Evolutionary conservation across 2,888 invertebrate genomes (phyloP).

Genomic region (Drosophila subquinaria): DNA sequence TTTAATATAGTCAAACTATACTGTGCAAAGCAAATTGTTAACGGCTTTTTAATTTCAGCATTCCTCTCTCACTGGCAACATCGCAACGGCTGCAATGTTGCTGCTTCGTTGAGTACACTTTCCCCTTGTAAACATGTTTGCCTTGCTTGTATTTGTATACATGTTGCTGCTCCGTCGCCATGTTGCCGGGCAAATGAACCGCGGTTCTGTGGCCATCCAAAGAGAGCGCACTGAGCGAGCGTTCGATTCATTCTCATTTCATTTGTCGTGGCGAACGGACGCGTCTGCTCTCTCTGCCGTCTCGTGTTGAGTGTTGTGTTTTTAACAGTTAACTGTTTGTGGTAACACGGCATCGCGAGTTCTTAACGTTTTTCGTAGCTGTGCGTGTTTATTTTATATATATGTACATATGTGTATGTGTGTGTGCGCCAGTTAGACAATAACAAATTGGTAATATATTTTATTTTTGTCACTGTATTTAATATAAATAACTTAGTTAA

Average conservation of each 20-base stretch:
- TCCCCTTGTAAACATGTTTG: not conserved
- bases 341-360: slow-evolving; percentile 51
- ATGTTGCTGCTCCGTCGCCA: slow-evolving; percentile 1
- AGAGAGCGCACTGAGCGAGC: slow-evolving; percentile 32
- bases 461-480: slow-evolving; percentile 15
- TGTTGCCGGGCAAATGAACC: slow-evolving; percentile 22
- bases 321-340: slow-evolving; percentile 39
- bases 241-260: slow-evolving; percentile 57
- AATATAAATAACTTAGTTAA: slow-evolving; percentile 45
- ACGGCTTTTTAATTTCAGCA: not conserved
- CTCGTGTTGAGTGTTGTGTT: not conserved
- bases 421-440: slow-evolving; percentile 48
- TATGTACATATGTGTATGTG: slow-evolving; percentile 19
- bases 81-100: not conserved
- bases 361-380: slow-evolving; percentile 53
- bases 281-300: slow-evolving; percentile 27
- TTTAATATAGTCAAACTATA: not conserved
- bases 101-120: not conserved
- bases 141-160: not conserved
- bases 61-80: slow-evolving; percentile 32
- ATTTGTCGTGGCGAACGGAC: slow-evolving; percentile 58
- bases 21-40: not conserved
- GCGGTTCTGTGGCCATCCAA: slow-evolving; percentile 8
- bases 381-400: not conserved
- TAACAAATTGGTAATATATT: slow-evolving; percentile 62